Conservation (phyloP, 2,888 invertebrate species). For the Lycaena phlaeas region DNA sequence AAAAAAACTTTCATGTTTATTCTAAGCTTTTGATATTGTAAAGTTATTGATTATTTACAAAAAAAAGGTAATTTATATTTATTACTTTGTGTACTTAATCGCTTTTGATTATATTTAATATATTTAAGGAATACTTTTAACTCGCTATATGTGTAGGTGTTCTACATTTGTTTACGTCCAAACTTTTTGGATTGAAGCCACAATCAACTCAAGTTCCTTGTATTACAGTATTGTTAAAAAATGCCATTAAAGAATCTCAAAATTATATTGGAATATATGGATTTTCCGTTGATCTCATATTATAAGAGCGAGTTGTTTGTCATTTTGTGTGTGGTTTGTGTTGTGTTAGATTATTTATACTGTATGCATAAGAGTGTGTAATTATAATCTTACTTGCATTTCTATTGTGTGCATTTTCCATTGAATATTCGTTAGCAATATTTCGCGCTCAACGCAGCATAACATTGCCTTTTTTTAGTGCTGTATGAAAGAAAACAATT, state of each 20-base stretch:
- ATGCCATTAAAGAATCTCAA: conserved; percentile 18
- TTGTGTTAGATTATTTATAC: not conserved
- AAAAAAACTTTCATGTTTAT: not conserved
- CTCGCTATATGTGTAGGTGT: not conserved
- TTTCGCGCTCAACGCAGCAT: too few species aligned
- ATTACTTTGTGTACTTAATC: conserved; percentile 1
- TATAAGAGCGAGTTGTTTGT: not conserved
- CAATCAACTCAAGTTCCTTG: conserved; percentile 16
- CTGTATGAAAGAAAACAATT: too few species aligned
- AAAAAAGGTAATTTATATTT: not conserved
- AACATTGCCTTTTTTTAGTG: too few species aligned
- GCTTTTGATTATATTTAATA: conserved; percentile 6
- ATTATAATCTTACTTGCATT: too few species aligned
- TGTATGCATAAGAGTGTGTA: not conserved
- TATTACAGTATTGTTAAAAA: conserved; percentile 19
- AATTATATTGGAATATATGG: conserved; percentile 10
- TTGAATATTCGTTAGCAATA: too few species aligned
- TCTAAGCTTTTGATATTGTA: not conserved
- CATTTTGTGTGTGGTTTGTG: not conserved
- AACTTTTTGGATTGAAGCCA: not conserved
- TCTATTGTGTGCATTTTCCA: too few species aligned
- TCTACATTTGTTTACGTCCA: not conserved
- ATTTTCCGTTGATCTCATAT: conserved; percentile 12
- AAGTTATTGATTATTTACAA: not conserved
- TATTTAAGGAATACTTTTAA: not conserved